Conservation (phyloP, 2,888 invertebrate genomes). For the Melitaea athalia region DNA sequence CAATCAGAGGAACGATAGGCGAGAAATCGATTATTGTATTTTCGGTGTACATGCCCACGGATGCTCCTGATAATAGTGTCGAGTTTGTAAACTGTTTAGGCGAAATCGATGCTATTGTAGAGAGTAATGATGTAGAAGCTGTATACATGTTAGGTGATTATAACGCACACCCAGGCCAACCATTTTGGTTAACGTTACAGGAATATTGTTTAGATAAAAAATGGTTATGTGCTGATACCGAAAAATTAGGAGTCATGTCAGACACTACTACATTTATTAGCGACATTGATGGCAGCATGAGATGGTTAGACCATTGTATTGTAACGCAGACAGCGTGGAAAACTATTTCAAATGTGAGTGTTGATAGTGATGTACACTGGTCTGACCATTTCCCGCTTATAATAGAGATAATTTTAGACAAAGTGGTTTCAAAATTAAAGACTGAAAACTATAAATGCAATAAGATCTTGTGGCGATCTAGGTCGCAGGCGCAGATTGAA, state of each 20-base stretch:
- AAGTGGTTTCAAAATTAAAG: background rate
- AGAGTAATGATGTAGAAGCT: background rate
- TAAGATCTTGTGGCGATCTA: background rate
- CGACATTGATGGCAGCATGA: conserved; percentile 28
- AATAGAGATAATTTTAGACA: conserved; percentile 19
- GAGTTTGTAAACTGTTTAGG: conserved; percentile 10
- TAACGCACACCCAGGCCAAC: background rate
- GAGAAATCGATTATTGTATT: background rate
- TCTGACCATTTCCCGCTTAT: conserved; percentile 38
- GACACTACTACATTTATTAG: conserved; percentile 31
- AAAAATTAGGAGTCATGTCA: background rate
- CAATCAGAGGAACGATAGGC: background rate
- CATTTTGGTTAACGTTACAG: background rate
- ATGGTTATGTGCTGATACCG: background rate
- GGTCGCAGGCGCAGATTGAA: background rate
- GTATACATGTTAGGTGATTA: background rate
- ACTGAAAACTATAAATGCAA: background rate
- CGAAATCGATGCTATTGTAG: conserved; percentile 1
- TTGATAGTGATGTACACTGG: conserved; percentile 32
- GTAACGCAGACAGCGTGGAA: conserved; percentile 29
- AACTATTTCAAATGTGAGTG: conserved; percentile 22
- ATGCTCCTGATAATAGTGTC: conserved; percentile 8
- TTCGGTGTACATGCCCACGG: conserved; percentile 10
- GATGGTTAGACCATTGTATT: conserved; percentile 37
- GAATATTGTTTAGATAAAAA: background rate